These are phyloP conservation scores for Myiopsitta monachus DNA, from an alignment of 2,113 vertebrate genomes.

Conservation along the genomic window DNA sequence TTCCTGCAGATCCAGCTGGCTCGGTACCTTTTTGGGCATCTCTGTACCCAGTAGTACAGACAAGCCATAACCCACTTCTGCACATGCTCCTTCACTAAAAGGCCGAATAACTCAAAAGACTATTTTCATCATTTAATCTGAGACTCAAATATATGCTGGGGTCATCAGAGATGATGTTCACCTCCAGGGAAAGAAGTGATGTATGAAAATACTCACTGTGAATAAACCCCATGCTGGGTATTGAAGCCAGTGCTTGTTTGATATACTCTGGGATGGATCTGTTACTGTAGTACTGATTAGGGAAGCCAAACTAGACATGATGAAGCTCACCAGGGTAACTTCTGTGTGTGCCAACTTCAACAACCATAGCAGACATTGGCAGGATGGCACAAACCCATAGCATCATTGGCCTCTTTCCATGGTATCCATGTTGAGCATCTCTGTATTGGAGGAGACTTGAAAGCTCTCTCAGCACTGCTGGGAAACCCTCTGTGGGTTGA, in stretches of 20 bases:
- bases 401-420: not conserved
- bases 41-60: not conserved
- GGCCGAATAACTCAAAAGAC: not conserved
- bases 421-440: not conserved
- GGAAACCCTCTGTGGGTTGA: not conserved
- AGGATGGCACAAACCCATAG: not conserved
- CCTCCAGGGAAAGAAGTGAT: not conserved
- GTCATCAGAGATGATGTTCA: not conserved
- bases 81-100: not conserved
- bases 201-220: not conserved
- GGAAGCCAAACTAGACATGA: not conserved
- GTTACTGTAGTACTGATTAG: not conserved
- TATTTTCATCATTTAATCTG: fast-evolving
- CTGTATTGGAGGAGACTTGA: not conserved
- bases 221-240: not conserved
- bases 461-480: not conserved
- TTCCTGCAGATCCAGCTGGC: not conserved
- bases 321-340: not conserved
- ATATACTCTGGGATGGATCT: fast-evolving
- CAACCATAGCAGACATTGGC: fast-evolving
- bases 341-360: not conserved
- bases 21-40: not conserved
- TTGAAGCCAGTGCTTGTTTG: not conserved
- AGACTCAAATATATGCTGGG: not conserved
- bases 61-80: not conserved